These are phyloP conservation scores for Cosmorhoe ocellata DNA, from an alignment of 2,888 invertebrate species.

Conservation along the genomic window DNA sequence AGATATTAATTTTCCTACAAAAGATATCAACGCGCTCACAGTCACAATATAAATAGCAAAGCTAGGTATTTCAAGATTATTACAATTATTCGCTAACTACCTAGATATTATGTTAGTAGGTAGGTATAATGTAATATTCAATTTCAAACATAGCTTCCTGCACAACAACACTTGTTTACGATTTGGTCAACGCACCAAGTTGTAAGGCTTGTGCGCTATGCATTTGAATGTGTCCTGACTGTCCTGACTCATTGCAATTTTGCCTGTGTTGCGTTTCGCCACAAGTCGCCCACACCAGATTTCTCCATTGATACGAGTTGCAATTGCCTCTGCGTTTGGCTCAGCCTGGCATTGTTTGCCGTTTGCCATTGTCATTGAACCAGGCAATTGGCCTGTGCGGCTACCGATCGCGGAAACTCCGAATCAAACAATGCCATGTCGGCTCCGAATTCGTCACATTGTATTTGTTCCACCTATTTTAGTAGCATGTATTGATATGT, in stretches of 20 bases:
- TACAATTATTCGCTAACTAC: too few relatives aligned
- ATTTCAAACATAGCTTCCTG: constrained; percentile 15
- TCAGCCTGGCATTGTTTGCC: constrained; percentile 59
- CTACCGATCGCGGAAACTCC: constrained; percentile 22
- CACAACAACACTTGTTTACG: constrained; percentile 34
- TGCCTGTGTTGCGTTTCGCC: constrained; percentile 55
- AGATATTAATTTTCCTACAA: constrained; percentile 3
- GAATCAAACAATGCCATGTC: constrained; percentile 26
- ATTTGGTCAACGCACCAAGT: constrained; percentile 29
- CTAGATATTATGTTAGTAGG: too few relatives aligned
- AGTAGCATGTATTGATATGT: constrained; percentile 17
- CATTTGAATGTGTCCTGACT: constrained; percentile 59
- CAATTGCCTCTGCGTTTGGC: constrained; percentile 57
- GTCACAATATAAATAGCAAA: constrained; percentile 1
- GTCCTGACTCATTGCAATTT: constrained; percentile 59
- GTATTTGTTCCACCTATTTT: constrained; percentile 25
- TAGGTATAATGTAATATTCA: constrained; percentile 10
- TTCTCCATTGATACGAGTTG: constrained; percentile 73
- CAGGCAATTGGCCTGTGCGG: constrained; percentile 55
- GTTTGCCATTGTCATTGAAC: constrained; percentile 64
- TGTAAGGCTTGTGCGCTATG: constrained; percentile 39
- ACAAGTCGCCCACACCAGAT: constrained; percentile 65
- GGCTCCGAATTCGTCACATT: constrained; percentile 27
- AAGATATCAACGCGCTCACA: constrained; percentile 33
- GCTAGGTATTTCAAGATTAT: constrained; percentile 7